Conservation (phyloP, 2,797 vertebrate species). For the Spatula clypeata region DNA sequence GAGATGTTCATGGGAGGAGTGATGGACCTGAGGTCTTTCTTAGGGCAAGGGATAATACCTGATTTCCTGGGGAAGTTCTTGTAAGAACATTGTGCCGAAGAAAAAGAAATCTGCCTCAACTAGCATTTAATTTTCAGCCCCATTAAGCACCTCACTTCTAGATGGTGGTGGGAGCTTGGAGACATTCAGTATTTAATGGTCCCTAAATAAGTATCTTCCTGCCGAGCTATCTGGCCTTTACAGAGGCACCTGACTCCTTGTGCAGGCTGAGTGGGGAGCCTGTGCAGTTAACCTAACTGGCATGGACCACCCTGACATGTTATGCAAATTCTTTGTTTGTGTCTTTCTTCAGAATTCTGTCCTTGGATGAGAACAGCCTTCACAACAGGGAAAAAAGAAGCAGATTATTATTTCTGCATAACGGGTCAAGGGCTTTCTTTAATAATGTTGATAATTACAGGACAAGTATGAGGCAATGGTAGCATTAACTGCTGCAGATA, state of each 20-base stretch:
- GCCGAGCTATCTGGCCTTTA: not conserved
- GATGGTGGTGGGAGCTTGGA: not conserved
- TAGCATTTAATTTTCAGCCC: not conserved
- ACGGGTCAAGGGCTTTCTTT: not conserved
- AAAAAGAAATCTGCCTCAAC: not conserved
- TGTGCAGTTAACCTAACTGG: not conserved
- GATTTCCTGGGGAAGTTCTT: not conserved
- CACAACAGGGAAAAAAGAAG: fast-evolving
- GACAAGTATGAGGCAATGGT: not conserved
- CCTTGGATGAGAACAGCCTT: not conserved
- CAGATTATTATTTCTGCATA: not conserved
- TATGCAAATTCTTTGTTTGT: not conserved
- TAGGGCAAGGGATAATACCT: not conserved
- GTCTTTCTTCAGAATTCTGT: not conserved
- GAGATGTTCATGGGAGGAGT: not conserved
- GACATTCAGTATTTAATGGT: not conserved
- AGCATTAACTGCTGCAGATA: not conserved
- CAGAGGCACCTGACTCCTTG: not conserved
- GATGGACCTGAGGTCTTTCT: not conserved
- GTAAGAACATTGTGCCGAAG: not conserved
- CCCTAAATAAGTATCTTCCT: not conserved
- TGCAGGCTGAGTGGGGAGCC: not conserved
- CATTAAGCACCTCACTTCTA: not conserved
- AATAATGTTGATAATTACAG: not conserved
- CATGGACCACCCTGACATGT: not conserved